These are phyloP conservation scores for Hyla sarda DNA, from an alignment of 2,113 vertebrate species.

Conservation along the genomic window DNA sequence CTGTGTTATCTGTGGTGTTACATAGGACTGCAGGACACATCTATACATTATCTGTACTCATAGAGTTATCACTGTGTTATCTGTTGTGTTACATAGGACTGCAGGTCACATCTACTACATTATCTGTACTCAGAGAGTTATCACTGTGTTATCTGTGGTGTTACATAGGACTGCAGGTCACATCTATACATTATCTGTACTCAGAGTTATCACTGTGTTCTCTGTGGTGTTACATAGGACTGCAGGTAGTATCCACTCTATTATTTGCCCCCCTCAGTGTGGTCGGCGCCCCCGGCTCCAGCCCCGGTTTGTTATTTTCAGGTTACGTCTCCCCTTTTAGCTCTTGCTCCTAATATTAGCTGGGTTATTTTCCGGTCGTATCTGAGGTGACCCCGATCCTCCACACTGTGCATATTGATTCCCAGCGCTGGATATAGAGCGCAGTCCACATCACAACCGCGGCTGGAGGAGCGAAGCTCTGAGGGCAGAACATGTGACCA, in stretches of 20 bases:
- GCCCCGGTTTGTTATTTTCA: neutral
- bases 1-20: too few relatives aligned
- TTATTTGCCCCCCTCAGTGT: neutral
- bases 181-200: neutral
- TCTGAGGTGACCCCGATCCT: neutral
- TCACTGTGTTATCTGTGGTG: too few relatives aligned
- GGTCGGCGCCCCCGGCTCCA: neutral
- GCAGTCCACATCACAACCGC: neutral
- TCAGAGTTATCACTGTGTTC: neutral
- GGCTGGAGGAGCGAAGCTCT: neutral
- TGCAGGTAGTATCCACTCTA: too few relatives aligned
- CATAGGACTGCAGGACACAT: too few relatives aligned
- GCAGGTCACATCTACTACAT: too few relatives aligned
- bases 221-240: too few relatives aligned
- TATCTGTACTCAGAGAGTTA: too few relatives aligned
- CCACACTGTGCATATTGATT: conserved; percentile 13
- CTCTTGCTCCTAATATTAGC: conserved; percentile 17
- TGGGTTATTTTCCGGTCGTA: neutral
- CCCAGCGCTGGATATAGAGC: neutral
- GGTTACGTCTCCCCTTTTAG: neutral
- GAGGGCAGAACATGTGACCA: neutral
- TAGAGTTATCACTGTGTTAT: too few relatives aligned
- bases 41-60: too few relatives aligned
- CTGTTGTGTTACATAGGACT: too few relatives aligned
- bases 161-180: neutral